Conservation (phyloP, 2,797 vertebrate species). For the Gephyroberyx darwinii region DNA sequence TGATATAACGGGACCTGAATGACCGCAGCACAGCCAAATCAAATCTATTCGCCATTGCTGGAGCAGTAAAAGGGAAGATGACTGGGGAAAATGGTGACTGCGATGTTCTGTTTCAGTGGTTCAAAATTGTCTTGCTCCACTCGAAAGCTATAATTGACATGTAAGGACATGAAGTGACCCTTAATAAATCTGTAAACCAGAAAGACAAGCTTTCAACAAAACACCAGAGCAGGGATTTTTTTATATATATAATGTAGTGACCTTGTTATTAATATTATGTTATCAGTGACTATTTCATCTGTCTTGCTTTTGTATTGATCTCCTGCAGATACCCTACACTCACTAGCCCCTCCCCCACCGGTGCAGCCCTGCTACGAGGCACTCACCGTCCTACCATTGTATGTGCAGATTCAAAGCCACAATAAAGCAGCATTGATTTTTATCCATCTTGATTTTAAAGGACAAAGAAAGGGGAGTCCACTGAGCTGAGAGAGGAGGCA, state of each 20-base stretch:
- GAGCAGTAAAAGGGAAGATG: conserved; percentile 43
- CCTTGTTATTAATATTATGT: conserved; percentile 22
- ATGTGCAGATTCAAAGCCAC: conserved; percentile 61
- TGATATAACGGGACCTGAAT: conserved; percentile 52
- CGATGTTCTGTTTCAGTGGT: background rate
- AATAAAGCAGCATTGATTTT: conserved; percentile 73
- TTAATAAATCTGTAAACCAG: conserved; percentile 28
- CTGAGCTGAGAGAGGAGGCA: background rate
- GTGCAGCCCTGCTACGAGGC: conserved; percentile 41
- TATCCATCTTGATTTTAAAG: conserved; percentile 67
- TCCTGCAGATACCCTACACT: conserved; percentile 51
- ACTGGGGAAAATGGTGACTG: conserved; percentile 19
- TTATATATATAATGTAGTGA: conserved; percentile 17
- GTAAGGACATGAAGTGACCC: conserved; percentile 13
- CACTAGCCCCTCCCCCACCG: conserved; percentile 28
- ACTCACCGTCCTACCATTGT: conserved; percentile 49
- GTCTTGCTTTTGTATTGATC: conserved; percentile 66
- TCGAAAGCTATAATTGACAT: conserved; percentile 20
- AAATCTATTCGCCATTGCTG: conserved; percentile 49
- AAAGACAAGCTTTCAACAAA: conserved; percentile 31
- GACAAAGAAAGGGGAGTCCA: conserved; percentile 60
- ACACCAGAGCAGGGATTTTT: background rate
- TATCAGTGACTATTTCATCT: conserved; percentile 18
- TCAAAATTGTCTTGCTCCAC: conserved; percentile 17
- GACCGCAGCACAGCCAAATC: conserved; percentile 39